Percentiles rank a stretch among this genome's conserved stretches.
phyloP scores from a whole-genome alignment of 2,113 vertebrate species.

The Gadus macrocephalus region DNA sequence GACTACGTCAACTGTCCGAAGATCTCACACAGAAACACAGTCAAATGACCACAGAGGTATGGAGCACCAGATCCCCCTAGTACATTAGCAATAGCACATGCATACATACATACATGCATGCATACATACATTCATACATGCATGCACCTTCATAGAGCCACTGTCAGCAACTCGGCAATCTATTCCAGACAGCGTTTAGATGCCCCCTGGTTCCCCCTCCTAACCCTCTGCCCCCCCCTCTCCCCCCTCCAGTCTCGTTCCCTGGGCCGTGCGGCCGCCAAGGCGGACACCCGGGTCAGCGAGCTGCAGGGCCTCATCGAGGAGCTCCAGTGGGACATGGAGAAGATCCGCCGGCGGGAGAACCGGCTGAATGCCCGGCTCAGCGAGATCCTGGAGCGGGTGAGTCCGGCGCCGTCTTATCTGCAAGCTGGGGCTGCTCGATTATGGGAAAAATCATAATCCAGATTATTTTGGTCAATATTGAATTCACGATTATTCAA shows the following conservation, averaged over 20 bases:
- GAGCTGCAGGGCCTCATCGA: conserved; percentile 90
- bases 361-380: conserved; percentile 90
- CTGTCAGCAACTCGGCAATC: too few relatives aligned
- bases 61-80: not conserved
- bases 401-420: conserved; percentile 34
- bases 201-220: not conserved
- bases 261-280: conserved; percentile 83
- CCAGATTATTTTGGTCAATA: too few relatives aligned
- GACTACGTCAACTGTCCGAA: conserved; percentile 84
- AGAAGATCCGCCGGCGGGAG: conserved; percentile 91
- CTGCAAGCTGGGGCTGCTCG: too few relatives aligned
- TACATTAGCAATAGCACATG: not conserved
- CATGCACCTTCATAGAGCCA: too few relatives aligned
- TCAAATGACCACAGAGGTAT: conserved; percentile 90
- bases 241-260: conserved; percentile 58
- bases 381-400: conserved; percentile 88
- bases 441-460: too few relatives aligned
- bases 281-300: conserved; percentile 85
- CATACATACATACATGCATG: not conserved
- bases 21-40: conserved; percentile 87
- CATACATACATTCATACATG: not conserved
- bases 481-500: too few relatives aligned
- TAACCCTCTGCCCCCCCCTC: not conserved
- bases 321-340: conserved; percentile 96
- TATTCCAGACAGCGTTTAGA: not conserved